Evolutionary conservation across 1,140 invertebrate species (phyloP), one percentile per base, ranked within the genome.

Genomic region (Aethina tumida): DNA sequence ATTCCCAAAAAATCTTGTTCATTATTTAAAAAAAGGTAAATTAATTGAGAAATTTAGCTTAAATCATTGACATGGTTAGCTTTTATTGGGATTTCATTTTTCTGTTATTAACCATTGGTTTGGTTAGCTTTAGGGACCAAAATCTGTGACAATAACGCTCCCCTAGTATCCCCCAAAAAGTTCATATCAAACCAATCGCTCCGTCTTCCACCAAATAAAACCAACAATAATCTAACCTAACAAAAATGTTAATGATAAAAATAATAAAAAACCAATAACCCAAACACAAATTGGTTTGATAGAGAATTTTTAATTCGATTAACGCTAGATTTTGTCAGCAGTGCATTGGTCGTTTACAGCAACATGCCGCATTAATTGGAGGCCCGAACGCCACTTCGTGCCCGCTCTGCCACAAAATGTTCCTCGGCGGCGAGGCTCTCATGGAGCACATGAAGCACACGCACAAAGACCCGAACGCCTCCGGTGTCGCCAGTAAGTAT

Each of bases 391-490:
- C 82, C 49, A 89, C 85, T 38, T 84, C 79, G 49, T 93, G 88
- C 67, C 86, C 87, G 20, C 75, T 92, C 49, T 93, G 88, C 68
- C 87, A 92, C 70, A 93, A 93, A 68, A 77, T 92, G 53, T 90
- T 92, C 69, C 75, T 92, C 54, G 87, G 87, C 45, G 60, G 60
- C 35, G 88, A 93, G 65, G 84, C 86, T 27, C 74, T 94, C 29
- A 89, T 94, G 73, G 89, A 93, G 63, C 89, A 94, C 64, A 93
- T 93, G 89, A 92, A 92, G 67, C 83, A 85, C 62, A 85, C 85
- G 19, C 89, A 94, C 67, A 93, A 91, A 70, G 88, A 94, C 59
- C 87, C 86, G 19, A 84, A 84, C 64, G 80, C 84, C 36, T 81
- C 83, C 42, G 82, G 79, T 57, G 84, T 87, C 64, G 79, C 84